These are phyloP conservation scores for Tupaia chinensis DNA, from an alignment of 2,113 vertebrate species.

Conservation along the genomic window DNA sequence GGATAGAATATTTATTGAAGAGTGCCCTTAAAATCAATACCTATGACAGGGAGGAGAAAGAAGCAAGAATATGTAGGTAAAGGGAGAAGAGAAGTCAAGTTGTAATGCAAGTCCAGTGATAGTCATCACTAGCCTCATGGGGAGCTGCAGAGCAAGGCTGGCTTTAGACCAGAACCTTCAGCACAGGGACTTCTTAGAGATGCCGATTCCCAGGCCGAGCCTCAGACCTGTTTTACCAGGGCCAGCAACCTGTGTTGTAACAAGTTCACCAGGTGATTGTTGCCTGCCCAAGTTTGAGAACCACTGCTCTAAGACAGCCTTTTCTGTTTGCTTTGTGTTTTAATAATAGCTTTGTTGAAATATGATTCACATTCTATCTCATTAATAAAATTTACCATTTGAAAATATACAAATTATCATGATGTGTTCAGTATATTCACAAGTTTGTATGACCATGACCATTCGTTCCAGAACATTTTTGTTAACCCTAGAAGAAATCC, in stretches of 20 bases:
- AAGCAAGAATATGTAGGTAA: not conserved
- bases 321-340: not conserved
- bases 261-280: not conserved
- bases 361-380: not conserved
- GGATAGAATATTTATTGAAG: not conserved
- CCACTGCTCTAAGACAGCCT: not conserved
- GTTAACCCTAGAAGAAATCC: not conserved
- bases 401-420: not conserved
- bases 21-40: not conserved
- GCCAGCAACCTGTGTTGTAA: not conserved
- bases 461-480: not conserved
- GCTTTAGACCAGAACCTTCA: not conserved
- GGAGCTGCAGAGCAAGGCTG: rapidly evolving
- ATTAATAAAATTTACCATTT: not conserved
- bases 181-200: not conserved
- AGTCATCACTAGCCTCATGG: not conserved
- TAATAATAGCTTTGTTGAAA: not conserved
- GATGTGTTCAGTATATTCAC: not conserved
- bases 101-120: too few relatives aligned
- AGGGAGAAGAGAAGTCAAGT: not conserved
- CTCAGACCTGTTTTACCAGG: not conserved
- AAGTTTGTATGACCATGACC: not conserved
- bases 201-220: not conserved
- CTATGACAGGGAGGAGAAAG: not conserved
- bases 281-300: not conserved